Evolutionary conservation across 2,797 vertebrate genomes (phyloP), one percentile per base, ranked within the genome.

Genomic region (Artibeus lituratus): DNA sequence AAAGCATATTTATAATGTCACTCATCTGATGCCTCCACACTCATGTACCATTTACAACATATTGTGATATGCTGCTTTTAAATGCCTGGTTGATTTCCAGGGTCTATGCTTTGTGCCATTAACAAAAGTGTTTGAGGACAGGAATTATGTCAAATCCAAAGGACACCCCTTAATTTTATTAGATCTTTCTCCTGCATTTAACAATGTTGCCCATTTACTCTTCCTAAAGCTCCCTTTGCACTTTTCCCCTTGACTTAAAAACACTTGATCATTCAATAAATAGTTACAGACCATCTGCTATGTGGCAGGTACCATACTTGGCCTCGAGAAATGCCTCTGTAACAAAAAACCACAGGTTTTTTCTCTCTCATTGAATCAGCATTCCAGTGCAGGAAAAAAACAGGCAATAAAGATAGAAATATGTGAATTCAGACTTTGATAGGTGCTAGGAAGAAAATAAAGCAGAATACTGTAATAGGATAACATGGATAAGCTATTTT

Each of bases 1-100:
- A 42, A 87, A 95, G 93, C 73, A 59, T 72, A 80, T 94, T 96
- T 95, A 85, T 83, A 94, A 95, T 80, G 51, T 91, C 82, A 80
- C 26, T 94, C 72, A 57, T 35, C 19, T n/a, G 35, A 51, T 80
- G 49, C 70, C 86, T 90, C 85, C 69, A 59, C 59, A 69, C 32
- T 90, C 35, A 5, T 19, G 44, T 49, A 55, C 69, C 77, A 83
- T 80, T 87, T 78, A 7, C 15, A 72, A 55, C 47, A 57, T 47
- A 80, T 44, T 53, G 51, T 21, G 53, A 44, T 32, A 65, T 32
- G 16, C 42, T 59, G 62, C 16, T 87, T 91, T 90, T 47, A 85
- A 94, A 88, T 47, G 88, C 9, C 4, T 67, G 55, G 49, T 67
- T 16, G 14, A 26, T 77, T 85, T 87, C 81, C 44, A 91, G 26